Conservation (phyloP, 2,113 vertebrate species). For the Craseonycteris thonglongyai region DNA sequence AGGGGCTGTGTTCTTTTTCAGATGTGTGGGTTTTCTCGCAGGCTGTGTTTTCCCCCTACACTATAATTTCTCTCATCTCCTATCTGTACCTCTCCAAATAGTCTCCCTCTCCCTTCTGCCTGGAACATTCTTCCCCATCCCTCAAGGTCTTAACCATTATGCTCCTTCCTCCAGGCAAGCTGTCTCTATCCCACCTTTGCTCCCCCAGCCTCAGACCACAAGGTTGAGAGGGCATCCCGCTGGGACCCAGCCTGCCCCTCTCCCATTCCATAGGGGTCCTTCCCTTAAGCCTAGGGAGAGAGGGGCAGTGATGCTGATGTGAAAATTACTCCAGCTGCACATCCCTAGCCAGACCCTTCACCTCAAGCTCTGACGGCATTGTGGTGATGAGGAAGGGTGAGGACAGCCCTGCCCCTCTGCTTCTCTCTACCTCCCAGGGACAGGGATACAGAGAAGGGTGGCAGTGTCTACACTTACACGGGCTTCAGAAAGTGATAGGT, state of each 20-base stretch:
- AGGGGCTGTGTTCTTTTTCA: neutral
- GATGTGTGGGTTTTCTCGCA: neutral
- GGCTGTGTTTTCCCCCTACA: neutral
- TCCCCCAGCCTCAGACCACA: neutral
- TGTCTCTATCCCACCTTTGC: neutral
- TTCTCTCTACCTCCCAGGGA: neutral
- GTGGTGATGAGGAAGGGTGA: neutral
- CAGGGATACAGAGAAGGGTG: rapidly evolving
- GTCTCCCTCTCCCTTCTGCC: neutral
- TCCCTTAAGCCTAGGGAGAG: neutral
- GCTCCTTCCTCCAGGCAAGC: neutral
- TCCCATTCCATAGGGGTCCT: neutral
- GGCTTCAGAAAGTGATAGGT: neutral
- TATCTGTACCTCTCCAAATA: neutral
- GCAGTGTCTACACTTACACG: constrained; percentile 2
- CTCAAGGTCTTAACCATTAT: neutral
- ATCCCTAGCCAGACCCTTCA: neutral
- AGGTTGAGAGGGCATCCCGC: too few species aligned
- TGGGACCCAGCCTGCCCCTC: neutral
- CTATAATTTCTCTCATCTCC: neutral
- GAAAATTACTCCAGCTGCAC: rapidly evolving
- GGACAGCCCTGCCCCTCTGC: neutral
- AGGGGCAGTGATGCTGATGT: neutral
- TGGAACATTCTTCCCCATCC: neutral
- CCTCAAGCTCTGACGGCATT: rapidly evolving